Conservation (phyloP, 2,888 invertebrate species). For the Brachyptera putata region DNA sequence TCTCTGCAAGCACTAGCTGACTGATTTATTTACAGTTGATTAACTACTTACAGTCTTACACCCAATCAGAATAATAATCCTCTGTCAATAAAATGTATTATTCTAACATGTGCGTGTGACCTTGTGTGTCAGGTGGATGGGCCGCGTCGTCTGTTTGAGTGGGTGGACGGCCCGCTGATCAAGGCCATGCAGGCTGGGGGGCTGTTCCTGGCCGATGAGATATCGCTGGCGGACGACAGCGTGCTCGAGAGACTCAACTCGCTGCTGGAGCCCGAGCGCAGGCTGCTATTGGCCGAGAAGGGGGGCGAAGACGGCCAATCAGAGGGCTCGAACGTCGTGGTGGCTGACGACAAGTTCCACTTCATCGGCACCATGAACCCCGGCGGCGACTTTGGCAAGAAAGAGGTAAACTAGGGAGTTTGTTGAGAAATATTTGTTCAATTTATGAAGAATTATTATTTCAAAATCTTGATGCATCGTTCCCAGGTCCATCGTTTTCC, state of each 20-base stretch:
- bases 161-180: slow-evolving; percentile 95
- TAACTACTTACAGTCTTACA: too few species aligned
- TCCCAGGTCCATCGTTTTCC: too few species aligned
- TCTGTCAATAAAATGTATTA: too few species aligned
- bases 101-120: too few species aligned
- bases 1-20: too few species aligned
- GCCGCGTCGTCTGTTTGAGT: slow-evolving; percentile 70
- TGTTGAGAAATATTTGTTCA: neutral
- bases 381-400: slow-evolving; percentile 98
- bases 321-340: slow-evolving; percentile 55
- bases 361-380: slow-evolving; percentile 99
- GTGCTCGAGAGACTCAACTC: slow-evolving; percentile 97
- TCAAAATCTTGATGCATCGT: too few species aligned
- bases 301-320: slow-evolving; percentile 58
- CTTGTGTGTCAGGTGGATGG: slow-evolving; percentile 2
- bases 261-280: slow-evolving; percentile 88
- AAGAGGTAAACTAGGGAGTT: slow-evolving; percentile 59
- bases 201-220: slow-evolving; percentile 95
- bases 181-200: slow-evolving; percentile 83
- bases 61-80: too few species aligned
- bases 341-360: slow-evolving; percentile 70
- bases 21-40: too few species aligned
- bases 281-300: slow-evolving; percentile 86
- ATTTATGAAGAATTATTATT: too few species aligned
- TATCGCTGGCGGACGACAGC: slow-evolving; percentile 96